Base-by-base conservation (phyloP, 2,888 invertebrate genomes). In the Vesta saturnalis region DNA sequence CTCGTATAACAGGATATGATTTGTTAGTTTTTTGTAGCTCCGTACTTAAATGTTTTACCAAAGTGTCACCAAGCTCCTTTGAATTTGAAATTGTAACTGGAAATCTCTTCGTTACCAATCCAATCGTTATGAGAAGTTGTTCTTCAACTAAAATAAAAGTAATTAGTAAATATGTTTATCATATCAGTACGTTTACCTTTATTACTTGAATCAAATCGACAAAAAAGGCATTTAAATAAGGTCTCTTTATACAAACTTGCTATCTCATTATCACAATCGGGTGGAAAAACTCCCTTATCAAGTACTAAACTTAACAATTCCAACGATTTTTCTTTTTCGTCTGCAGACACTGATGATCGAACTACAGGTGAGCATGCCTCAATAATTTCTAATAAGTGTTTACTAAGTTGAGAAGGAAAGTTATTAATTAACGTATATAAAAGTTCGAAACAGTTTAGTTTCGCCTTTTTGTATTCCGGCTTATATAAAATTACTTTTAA, bases 371-470 rank as follows among this genome's bases (percentile, higher is more conserved):
- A 54, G 70, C 78, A 79, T 47, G 77, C 64, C 59, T 74, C 72
- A 61, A 78, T 76, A 35, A 82, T 76, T 22, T 73, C 73, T n/a
- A 77, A 55, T 39, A 80, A 72, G 64, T 80, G 74, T 67, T 74
- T 76, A 65, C 77, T 72, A 18, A 82, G 56, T 75, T 77, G 79
- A 5, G 46, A 12, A 1, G 76, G 62, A 67, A 79, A 81, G 72
- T 80, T 82, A 60, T 80, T 82, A 2, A 81, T 73, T 1, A 82
- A 65, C 5, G 78, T 77, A 70, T 77, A 79, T 15, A 82, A 62
- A 57, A 83, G 76, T 69, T 80, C 80, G 21, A 82, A 71, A 62
- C 77, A 74, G 64, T 73, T 72, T n/a, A 64, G 55, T 23, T 76
- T 70, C 16, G 77, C 71, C 54, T 74, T 70, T 62, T 78, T 77